These are phyloP conservation scores for Trematomus bernacchii DNA, from an alignment of 2,797 vertebrate genomes.

Conservation along the genomic window DNA sequence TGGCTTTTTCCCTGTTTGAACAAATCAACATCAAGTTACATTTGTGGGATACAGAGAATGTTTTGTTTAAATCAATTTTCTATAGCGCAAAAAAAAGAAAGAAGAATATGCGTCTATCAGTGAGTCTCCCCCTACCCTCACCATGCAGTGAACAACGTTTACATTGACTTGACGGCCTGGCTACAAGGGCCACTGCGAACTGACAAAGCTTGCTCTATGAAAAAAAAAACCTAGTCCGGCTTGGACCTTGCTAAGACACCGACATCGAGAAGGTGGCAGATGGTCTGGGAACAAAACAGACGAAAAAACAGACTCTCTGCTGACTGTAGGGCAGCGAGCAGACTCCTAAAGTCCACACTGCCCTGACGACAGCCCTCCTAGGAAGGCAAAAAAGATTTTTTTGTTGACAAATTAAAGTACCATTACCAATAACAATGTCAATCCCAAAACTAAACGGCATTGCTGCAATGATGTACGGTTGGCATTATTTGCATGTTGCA, in stretches of 20 bases:
- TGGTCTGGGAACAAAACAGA: conserved; percentile 47
- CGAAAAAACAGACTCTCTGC: conserved; percentile 28
- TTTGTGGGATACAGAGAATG: conserved; percentile 63
- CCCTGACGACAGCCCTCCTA: conserved; percentile 55
- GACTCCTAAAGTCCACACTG: conserved; percentile 31
- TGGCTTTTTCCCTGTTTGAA: conserved; percentile 56
- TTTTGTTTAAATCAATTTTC: conserved; percentile 67
- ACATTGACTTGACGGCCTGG: conserved; percentile 57
- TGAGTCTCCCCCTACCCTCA: conserved; percentile 80
- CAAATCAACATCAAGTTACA: conserved; percentile 57
- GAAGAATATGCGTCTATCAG: conserved; percentile 60
- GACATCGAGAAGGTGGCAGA: conserved; percentile 52
- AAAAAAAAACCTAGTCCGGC: conserved; percentile 77
- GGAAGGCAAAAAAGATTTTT: conserved; percentile 55
- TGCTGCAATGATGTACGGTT: conserved; percentile 91
- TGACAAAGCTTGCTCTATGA: conserved; percentile 88
- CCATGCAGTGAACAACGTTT: conserved; percentile 71
- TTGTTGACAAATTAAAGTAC: conserved; percentile 84
- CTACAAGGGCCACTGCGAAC: conserved; percentile 67
- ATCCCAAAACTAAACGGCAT: conserved; percentile 91
- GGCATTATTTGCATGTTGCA: conserved; percentile 89
- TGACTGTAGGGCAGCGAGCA: conserved; percentile 38
- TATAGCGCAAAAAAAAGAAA: conserved; percentile 63
- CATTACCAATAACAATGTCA: conserved; percentile 84
- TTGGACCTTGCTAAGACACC: conserved; percentile 52